Evolutionary conservation across 2,113 vertebrate species (phyloP), one percentile per base, ranked within the genome.

Genomic region (Sprattus sprattus): DNA sequence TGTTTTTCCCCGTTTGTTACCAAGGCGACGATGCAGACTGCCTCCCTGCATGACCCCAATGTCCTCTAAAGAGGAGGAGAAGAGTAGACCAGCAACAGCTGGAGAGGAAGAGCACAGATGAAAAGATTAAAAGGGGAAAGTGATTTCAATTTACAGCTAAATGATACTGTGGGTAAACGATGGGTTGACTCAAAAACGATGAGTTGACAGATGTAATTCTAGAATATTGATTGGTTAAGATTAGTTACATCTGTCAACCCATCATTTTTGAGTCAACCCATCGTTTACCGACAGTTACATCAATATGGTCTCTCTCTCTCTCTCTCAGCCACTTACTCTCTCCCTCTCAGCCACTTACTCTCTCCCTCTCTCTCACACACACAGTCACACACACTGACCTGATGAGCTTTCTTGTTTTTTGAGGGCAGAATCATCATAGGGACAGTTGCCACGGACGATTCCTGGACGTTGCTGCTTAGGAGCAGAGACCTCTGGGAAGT

Each of bases 1-100:
- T 81, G 92, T 91, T 84, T 96, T 78, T 86, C 97, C 97, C 85
- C 94, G 91, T 8, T 94, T 93, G 2, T 95, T 97, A 92, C 92
- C 94, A 75, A 96, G 96, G 83, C 95, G 95, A 88, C 90, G 95
- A 18, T 95, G 94, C 83, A 97, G 88, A 84, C 93, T 94, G 93
- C 92, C 95, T 84, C 83, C 91, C 84, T 93, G 94, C 75, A 93
- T 86, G 81, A 94, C 93, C 50, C 94, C 95, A 32, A 94, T 92
- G 80, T 96, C 94, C 50, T 96, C 95, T 93, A 96, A 95, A 81
- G 96, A 93, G 49, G 96, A 95, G 2, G 95, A 94, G 88, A 97
- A 97, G 32, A 97, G 93, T 49, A 97, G 92, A 10, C 97, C 96
- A 20, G 95, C 94, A 44, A 96, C 92, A 13, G 92, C 94, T 32